Evolutionary conservation across 2,888 invertebrate genomes (phyloP).

Genomic region (Temnothorax unifasciatus): DNA sequence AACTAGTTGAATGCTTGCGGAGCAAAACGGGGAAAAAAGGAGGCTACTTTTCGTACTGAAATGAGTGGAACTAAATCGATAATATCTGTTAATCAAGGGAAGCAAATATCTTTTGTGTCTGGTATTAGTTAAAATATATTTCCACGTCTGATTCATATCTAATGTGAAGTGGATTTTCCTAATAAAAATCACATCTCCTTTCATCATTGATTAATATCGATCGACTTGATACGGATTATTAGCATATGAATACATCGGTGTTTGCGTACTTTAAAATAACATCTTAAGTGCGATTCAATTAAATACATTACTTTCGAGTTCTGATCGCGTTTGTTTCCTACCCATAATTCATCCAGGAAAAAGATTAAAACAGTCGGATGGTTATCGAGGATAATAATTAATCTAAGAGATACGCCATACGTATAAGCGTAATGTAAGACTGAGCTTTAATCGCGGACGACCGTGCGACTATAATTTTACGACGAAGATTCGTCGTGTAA

Average conservation of each 20-base stretch:
- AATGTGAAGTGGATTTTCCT: background rate
- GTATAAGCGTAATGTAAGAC: conserved; percentile 13
- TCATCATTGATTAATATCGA: background rate
- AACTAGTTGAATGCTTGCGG: conserved; percentile 31
- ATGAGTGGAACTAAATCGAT: conserved; percentile 17
- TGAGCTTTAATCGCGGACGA: conserved; percentile 38
- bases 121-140: conserved; percentile 5
- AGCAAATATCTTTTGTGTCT: background rate
- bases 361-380: conserved; percentile 11
- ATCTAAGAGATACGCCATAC: conserved; percentile 25
- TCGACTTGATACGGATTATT: conserved; percentile 5
- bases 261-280: conserved; percentile 14
- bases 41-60: conserved; percentile 3
- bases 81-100: background rate
- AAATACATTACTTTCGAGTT: conserved; percentile 40
- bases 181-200: background rate
- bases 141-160: background rate
- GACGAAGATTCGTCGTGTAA: conserved; percentile 6
- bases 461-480: conserved; percentile 41
- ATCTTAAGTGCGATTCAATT: conserved; percentile 33
- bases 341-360: background rate
- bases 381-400: conserved; percentile 46
- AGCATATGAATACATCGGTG: conserved; percentile 5
- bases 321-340: conserved; percentile 31
- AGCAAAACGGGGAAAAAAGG: conserved; percentile 5